These are phyloP conservation scores for Spatula clypeata DNA, from an alignment of 2,797 vertebrate species.

Conservation along the genomic window DNA sequence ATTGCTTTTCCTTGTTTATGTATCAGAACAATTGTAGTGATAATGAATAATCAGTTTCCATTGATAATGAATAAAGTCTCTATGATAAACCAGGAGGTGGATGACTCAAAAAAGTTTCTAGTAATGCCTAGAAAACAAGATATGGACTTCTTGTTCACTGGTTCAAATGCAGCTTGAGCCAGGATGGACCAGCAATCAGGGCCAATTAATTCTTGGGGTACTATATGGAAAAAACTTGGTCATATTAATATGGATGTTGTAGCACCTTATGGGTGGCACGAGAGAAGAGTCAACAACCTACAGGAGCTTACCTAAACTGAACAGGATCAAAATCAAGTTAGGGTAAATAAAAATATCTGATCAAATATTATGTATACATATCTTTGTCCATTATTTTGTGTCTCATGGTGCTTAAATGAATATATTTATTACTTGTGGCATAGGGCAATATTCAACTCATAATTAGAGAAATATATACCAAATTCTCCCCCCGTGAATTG, in stretches of 20 bases:
- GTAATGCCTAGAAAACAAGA: not conserved
- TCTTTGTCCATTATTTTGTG: not conserved
- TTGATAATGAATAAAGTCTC: conserved; percentile 49
- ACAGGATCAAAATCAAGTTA: not conserved
- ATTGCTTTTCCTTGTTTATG: conserved; percentile 50
- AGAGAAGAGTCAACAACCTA: not conserved
- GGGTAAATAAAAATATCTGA: not conserved
- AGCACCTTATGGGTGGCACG: not conserved
- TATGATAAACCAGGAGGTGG: not conserved
- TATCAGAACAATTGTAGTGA: conserved; percentile 42
- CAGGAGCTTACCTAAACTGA: not conserved
- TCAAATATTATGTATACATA: not conserved
- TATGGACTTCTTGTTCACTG: not conserved
- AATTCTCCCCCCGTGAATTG: not conserved
- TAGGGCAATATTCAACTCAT: not conserved
- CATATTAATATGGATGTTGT: not conserved
- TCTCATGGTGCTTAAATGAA: not conserved
- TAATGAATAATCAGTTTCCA: conserved; percentile 51
- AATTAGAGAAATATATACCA: not conserved
- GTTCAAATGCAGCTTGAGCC: not conserved
- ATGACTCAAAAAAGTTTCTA: not conserved
- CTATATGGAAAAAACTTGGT: not conserved
- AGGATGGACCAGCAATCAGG: not conserved
- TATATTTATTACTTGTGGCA: not conserved
- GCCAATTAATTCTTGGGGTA: not conserved